Base-by-base conservation (phyloP, 2,797 vertebrate species). In the Neoniphon sammara region DNA sequence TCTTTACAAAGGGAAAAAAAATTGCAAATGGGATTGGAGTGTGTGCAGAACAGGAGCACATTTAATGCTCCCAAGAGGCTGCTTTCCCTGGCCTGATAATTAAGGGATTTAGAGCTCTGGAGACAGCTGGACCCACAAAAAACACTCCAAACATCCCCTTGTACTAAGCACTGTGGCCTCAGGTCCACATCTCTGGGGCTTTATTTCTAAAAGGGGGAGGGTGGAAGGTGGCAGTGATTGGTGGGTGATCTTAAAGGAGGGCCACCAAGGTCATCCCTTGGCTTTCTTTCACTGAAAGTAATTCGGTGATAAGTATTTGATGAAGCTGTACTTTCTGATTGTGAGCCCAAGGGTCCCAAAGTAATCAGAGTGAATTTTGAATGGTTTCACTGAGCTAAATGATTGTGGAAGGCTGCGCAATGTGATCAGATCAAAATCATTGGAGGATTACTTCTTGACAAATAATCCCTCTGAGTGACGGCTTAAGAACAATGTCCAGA, bases 81-180 rank as follows among this genome's bases (percentile, higher is more conserved):
- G 65, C 62, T 83, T 81, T 84, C 73, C 76, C 71, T 70, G 82
- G 86, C 77, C 84, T 89, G 82, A 83, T 92, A 90, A 92, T 93
- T 88, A 93, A 91, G 76, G 87, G 87, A 91, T 91, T 91, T 91
- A 87, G 85, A 85, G 86, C 84, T 89, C 85, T 76, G 77, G 81
- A 82, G 89, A 89, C 85, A 85, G 86, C 77, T 85, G 81, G 75
- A 86, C 67, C 74, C 77, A 81, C 64, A 89, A 79, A 82, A 85
- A 88, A 82, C 71, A 73, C 81, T 88, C 79, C 80, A 75, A 81
- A 73, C 78, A 80, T 88, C 69, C 78, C 78, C 83, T 72, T 58
- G 72, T 76, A 62, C 78, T 84, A 77, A 83, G 77, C 72, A 82
- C 75, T 68, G 80, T 77, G 80, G 80, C 82, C 89, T 86, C 42